Base-by-base conservation (phyloP, 2,113 vertebrate genomes). In the Tringa solitaria region DNA sequence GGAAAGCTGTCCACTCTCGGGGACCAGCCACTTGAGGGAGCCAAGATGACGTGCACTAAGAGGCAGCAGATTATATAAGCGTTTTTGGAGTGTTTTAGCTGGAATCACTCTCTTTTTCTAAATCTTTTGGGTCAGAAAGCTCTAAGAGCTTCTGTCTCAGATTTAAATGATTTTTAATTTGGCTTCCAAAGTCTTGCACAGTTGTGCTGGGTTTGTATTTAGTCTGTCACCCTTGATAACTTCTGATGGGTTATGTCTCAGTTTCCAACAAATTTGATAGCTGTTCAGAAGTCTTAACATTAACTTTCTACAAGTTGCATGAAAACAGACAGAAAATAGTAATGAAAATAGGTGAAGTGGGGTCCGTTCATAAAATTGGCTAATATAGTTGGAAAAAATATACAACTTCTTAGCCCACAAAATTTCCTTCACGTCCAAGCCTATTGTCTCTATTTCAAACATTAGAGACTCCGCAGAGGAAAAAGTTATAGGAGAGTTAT, bases 1-100 rank as follows among this genome's bases (percentile, higher is more conserved):
- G 56, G 33, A 39, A 88, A 68, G 12, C 32, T 41, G 46, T 39
- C 83, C 23, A 10, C 41, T 30, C 83, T 23, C 64, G 22, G 68
- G 33, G 61, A 82, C 16, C 68, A 86, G 77, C 87, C 95, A 2
- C 94, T 93, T 92, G 95, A 95, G 95, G 95, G 96, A 97, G 94
- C 89, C 78, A 84, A 43, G 89, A 28, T 30, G 75, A 89, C 67
- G 0, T 19, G 20, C 69, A 54, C 80, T 15, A 53, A n/a, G n/a
- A 78, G 12, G 27, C 32, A 32, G 57, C 15, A 20, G 15, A 16
- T 86, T 85, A 61, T 6, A 30, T 53, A 56, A 89, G 12, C 24
- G 8, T 19, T 72, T 90, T 75, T 8, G 1, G 21, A 69, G 39
- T 7, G 12, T 41, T 94, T 84, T 69, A 59, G 39, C 59, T 20